Evolutionary conservation across 1,140 invertebrate genomes (phyloP), one percentile per base, ranked within the genome.

Genomic region (Drosophila biarmipes): DNA sequence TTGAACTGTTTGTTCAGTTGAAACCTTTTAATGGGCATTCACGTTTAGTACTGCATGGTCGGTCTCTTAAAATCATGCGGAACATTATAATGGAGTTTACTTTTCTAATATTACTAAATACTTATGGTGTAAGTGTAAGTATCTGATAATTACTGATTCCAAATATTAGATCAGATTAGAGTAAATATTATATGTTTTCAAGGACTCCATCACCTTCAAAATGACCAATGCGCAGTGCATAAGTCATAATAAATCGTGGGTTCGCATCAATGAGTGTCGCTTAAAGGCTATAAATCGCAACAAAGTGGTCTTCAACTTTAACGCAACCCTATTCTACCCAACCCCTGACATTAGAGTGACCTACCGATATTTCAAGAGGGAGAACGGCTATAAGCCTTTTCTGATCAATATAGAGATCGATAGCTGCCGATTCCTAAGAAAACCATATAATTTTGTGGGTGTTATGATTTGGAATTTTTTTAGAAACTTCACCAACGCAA

Each of bases 161-260:
- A 19, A 42, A 7, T 10, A 17, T 6, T 3, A 6, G 3, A 8
- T 10, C 6, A 29, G 27, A 29, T 0, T 10, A 31, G 0, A 19
- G 1, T 19, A 4, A 42, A 11, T 42, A 17, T 17, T n/a, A n/a
- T 38, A 7, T 38, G 4, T 17, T 17, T 49, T 6, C 1, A n/a
- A 49, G 46, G 27, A 49, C 27, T 49, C 48, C 11, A 8, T 29
- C 48, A 49, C 3, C 6, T 17, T 51, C 4, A 34, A 11, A 24
- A 31, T 27, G 48, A 51, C 48, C n/a, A 34, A 51, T 17, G 48
- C 15, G 2, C 10, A 11, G n/a, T 51, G 48, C 10, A 2, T 6
- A 1, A 51, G 48, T 51, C 15, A 31, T n/a, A 51, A 51, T 11
- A n/a, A 34, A 29, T 51, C 48, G n/a, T 51, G 48, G 48, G 27